phyloP scores from a whole-genome alignment of 2,797 vertebrate species.

The Chaetophractus vellerosus region DNA sequence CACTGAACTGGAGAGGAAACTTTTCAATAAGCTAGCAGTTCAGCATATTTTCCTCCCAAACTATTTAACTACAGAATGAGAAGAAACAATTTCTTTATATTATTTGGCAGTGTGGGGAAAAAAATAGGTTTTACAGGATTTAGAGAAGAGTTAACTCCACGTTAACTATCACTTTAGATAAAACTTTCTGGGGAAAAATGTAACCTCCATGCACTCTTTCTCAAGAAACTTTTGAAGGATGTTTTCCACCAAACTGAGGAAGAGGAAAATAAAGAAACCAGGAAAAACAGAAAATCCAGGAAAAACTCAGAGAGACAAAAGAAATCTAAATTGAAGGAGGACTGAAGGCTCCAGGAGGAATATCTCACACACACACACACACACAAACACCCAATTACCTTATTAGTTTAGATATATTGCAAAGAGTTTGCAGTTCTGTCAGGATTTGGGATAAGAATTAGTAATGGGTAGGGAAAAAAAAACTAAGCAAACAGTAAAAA shows the following conservation, averaged over 20 bases:
- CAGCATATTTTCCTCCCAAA: slow-evolving; percentile 17
- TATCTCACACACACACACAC: not conserved
- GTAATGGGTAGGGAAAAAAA: slow-evolving; percentile 54
- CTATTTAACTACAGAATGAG: not conserved
- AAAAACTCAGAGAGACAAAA: not conserved
- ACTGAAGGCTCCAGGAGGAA: not conserved
- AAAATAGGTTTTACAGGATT: not conserved
- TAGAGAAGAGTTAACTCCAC: not conserved
- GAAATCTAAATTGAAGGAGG: slow-evolving; percentile 1
- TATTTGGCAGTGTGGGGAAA: not conserved
- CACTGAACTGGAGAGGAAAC: not conserved
- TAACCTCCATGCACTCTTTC: not conserved
- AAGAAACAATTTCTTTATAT: slow-evolving; percentile 21
- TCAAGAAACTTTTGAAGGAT: not conserved
- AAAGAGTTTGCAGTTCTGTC: not conserved
- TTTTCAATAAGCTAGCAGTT: slow-evolving; percentile 12
- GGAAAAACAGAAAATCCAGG: not conserved
- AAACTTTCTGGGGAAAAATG: not conserved
- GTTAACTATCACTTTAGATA: not conserved
- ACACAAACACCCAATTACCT: not conserved
- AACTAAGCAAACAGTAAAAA: not conserved
- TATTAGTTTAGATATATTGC: not conserved
- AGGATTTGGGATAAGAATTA: not conserved
- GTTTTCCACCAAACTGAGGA: not conserved
- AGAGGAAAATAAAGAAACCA: not conserved